phyloP scores from a whole-genome alignment of 2,113 vertebrate genomes.

The Erythrolamprus reginae region DNA sequence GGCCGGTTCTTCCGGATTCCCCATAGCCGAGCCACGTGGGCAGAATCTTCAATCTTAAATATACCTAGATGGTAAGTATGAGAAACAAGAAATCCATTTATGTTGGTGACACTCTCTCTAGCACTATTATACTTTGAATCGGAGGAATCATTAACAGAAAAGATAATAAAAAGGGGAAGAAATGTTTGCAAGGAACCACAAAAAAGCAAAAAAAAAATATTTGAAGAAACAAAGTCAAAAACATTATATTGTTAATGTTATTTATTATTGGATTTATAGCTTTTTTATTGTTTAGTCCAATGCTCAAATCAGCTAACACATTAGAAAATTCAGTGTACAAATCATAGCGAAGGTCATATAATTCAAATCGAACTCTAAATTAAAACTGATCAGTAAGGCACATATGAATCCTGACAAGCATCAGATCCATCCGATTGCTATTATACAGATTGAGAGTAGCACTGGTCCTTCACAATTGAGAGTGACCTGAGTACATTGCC shows the following conservation, averaged over 20 bases:
- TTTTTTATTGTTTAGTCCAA: background rate
- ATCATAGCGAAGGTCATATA: background rate
- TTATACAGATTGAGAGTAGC: background rate
- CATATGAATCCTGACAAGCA: background rate
- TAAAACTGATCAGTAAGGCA: background rate
- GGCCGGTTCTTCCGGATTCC: constrained; percentile 95
- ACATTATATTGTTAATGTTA: background rate
- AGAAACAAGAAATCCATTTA: background rate
- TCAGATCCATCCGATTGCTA: background rate
- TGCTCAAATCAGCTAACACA: background rate
- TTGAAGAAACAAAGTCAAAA: background rate
- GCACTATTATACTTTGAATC: background rate
- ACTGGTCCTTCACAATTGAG: background rate
- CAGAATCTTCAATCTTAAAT: constrained; percentile 97
- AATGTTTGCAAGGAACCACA: background rate
- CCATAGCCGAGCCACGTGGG: constrained; percentile 93
- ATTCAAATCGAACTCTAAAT: background rate
- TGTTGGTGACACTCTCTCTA: background rate
- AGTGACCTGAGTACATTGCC: background rate
- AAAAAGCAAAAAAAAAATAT: background rate
- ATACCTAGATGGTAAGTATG: constrained; percentile 74
- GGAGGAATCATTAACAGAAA: background rate
- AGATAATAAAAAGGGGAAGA: background rate
- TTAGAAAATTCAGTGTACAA: background rate
- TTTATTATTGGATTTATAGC: background rate